Evolutionary conservation across 2,888 invertebrate genomes (phyloP).

Genomic region (Sphinx pinastri): DNA sequence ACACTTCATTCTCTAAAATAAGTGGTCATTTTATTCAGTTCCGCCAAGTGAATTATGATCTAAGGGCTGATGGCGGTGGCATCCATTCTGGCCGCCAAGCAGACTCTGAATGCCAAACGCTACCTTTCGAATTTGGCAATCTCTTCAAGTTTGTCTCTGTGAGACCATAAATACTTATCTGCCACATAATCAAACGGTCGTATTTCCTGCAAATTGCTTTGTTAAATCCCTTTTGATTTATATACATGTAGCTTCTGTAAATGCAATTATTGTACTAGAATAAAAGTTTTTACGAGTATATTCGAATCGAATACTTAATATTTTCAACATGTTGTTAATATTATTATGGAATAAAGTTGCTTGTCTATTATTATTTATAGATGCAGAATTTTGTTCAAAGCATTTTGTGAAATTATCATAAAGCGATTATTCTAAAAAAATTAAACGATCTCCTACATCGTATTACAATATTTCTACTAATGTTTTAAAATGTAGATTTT

Average conservation of each 20-base stretch:
- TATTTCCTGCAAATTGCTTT: background rate
- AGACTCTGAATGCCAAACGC: constrained; percentile 19
- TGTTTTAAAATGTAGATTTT: no score
- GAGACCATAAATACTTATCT: constrained; percentile 11
- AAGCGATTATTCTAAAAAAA: no score
- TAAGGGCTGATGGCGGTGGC: constrained; percentile 17
- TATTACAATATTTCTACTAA: no score
- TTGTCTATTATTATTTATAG: no score
- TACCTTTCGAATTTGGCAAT: constrained; percentile 19
- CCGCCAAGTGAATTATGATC: constrained; percentile 11
- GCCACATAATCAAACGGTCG: background rate
- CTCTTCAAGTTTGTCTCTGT: background rate
- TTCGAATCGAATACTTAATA: no score
- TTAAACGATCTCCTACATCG: no score
- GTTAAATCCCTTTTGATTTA: background rate
- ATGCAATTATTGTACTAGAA: constrained; percentile 1
- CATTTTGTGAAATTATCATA: no score
- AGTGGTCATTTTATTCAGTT: background rate
- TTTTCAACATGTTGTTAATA: no score
- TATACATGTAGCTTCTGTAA: background rate
- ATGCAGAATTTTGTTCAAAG: no score
- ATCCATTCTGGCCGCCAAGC: constrained; percentile 8
- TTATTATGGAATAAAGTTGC: no score
- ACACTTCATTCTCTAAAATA: no score
- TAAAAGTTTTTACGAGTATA: background rate